phyloP scores from a whole-genome alignment of 1,140 invertebrate species.

The Bombus haemorrhoidalis region DNA sequence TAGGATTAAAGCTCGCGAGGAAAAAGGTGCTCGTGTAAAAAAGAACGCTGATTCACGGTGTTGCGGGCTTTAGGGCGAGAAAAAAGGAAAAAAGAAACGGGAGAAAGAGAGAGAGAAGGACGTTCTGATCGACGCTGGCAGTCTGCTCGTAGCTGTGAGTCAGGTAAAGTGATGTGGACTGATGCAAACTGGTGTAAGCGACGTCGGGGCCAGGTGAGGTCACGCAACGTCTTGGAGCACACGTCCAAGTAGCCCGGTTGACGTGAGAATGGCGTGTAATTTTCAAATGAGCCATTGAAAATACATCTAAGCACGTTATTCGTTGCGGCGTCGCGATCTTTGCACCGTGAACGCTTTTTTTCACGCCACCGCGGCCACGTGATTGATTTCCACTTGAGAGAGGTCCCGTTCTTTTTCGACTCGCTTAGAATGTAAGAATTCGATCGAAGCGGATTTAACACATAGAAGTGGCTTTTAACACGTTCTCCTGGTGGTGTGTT shows the following conservation, averaged over 20 bases:
- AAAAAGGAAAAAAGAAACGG: neutral
- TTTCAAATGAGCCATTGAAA: constrained; percentile 65
- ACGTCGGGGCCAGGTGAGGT: constrained; percentile 39
- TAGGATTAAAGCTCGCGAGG: neutral
- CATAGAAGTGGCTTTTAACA: too few species aligned
- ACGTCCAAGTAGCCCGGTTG: constrained; percentile 53
- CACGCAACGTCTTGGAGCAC: constrained; percentile 54
- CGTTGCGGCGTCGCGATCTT: constrained; percentile 21
- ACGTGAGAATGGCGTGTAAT: constrained; percentile 66
- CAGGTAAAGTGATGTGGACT: constrained; percentile 60
- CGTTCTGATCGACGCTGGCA: constrained; percentile 35
- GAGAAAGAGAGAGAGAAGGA: neutral
- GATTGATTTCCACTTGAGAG: constrained; percentile 18
- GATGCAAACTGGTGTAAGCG: constrained; percentile 56
- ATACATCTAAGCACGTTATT: constrained; percentile 36
- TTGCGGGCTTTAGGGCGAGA: neutral
- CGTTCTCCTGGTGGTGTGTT: too few species aligned
- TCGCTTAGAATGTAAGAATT: too few species aligned
- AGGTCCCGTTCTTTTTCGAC: too few species aligned
- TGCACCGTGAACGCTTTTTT: constrained; percentile 1
- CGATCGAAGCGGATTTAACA: too few species aligned
- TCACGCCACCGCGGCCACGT: neutral
- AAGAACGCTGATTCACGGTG: constrained; percentile 55
- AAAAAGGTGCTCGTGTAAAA: neutral
- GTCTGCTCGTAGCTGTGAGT: constrained; percentile 35